Evolutionary conservation across 2,113 vertebrate species (phyloP).

Genomic region (Salvelinus alpinus): DNA sequence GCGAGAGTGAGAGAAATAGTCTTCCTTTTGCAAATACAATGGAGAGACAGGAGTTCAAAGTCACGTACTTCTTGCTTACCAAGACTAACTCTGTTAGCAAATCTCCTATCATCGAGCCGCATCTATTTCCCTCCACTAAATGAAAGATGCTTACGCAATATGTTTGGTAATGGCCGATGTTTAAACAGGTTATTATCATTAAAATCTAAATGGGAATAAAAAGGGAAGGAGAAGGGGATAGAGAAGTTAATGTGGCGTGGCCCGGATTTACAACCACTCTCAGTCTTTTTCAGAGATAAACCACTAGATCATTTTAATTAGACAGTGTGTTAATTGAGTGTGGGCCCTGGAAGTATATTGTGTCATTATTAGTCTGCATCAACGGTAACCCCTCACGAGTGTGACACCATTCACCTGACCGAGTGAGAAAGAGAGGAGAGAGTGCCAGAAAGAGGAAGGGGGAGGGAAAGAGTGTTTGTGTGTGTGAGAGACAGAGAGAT

Average conservation of each 20-base stretch:
- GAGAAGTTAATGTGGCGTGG: slow-evolving; percentile 67
- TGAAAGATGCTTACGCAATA: slow-evolving; percentile 51
- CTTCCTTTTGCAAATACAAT: no score
- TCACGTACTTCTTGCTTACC: no score
- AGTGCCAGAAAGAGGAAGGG: background rate
- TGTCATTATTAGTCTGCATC: slow-evolving; percentile 72
- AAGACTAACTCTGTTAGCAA: slow-evolving; percentile 17
- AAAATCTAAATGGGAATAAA: slow-evolving; percentile 64
- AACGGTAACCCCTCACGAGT: slow-evolving; percentile 43
- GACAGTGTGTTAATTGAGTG: slow-evolving; percentile 76
- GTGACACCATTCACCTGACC: slow-evolving; percentile 20
- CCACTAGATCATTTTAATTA: slow-evolving; percentile 76
- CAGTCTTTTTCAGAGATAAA: slow-evolving; percentile 60
- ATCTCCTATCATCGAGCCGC: slow-evolving; percentile 15
- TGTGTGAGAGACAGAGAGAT: background rate
- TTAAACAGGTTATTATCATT: slow-evolving; percentile 63
- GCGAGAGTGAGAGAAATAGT: no score
- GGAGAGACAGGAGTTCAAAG: no score
- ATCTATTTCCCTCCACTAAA: slow-evolving; percentile 14
- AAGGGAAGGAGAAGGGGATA: slow-evolving; percentile 44
- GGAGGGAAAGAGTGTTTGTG: background rate
- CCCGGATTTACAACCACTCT: slow-evolving; percentile 58
- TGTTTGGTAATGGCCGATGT: slow-evolving; percentile 48
- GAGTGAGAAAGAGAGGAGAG: slow-evolving; percentile 6
- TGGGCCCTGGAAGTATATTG: slow-evolving; percentile 62